phyloP scores from a whole-genome alignment of 2,797 vertebrate genomes.

The Lycodopsis pacificus region DNA sequence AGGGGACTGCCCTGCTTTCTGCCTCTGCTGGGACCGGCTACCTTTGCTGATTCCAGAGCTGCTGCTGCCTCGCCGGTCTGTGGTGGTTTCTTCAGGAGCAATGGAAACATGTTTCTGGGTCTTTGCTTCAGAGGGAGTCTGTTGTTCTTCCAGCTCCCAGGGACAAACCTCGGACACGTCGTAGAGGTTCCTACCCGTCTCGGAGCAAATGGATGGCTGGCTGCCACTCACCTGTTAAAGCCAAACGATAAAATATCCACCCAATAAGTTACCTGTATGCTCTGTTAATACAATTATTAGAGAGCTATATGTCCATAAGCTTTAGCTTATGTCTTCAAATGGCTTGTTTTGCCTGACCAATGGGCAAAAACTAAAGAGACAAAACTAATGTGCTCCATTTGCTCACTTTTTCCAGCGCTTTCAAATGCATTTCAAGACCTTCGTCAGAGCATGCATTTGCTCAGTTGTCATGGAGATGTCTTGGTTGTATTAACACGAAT shows the following conservation, averaged over 20 bases:
- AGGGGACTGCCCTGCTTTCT: constrained; percentile 77
- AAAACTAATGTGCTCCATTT: no score
- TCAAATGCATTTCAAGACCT: not conserved
- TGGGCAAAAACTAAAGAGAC: not conserved
- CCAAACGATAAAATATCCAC: constrained; percentile 9
- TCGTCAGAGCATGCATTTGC: not conserved
- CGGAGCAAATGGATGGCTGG: constrained; percentile 89
- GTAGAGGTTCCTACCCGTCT: constrained; percentile 87
- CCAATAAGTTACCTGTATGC: not conserved
- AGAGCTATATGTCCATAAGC: not conserved
- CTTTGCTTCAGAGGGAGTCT: constrained; percentile 89
- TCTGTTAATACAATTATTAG: not conserved
- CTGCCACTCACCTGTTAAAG: constrained; percentile 82
- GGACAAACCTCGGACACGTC: constrained; percentile 95
- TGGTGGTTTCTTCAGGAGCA: constrained; percentile 88
- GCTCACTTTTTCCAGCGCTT: not conserved
- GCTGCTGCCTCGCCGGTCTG: constrained; percentile 81
- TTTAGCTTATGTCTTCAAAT: not conserved
- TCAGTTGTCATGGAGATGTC: not conserved
- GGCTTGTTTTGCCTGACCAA: not conserved
- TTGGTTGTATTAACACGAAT: no score
- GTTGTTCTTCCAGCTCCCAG: constrained; percentile 94
- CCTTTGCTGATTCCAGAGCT: constrained; percentile 72
- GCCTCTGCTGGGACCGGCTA: constrained; percentile 86
- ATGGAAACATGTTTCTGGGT: constrained; percentile 98